Evolutionary conservation across 2,113 vertebrate species (phyloP).

Genomic region (Dasypus novemcinctus): DNA sequence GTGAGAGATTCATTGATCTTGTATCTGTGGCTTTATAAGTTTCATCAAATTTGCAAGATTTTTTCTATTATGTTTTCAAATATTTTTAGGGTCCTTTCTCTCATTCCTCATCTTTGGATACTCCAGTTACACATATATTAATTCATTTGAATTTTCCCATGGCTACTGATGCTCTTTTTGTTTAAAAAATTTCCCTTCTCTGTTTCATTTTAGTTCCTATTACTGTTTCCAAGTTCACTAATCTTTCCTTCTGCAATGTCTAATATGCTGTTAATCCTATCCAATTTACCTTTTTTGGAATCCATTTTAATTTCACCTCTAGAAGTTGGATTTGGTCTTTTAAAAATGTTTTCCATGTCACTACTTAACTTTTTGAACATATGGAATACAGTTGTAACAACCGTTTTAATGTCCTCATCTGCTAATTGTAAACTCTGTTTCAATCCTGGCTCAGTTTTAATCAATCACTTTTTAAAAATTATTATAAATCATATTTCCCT

Average conservation of each 20-base stretch:
- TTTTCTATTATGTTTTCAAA: neutral
- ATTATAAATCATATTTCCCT: too few species aligned
- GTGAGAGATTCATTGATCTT: neutral
- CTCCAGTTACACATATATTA: too few species aligned
- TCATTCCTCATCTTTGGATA: neutral
- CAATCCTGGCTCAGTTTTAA: neutral
- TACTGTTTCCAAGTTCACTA: neutral
- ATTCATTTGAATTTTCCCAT: too few species aligned
- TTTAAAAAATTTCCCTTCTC: too few species aligned
- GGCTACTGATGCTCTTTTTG: too few species aligned
- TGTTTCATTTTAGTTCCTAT: neutral
- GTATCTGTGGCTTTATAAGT: too few species aligned
- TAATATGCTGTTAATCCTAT: neutral
- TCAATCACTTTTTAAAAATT: too few species aligned
- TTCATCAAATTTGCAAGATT: too few species aligned
- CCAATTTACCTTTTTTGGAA: neutral
- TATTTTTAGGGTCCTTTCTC: neutral
- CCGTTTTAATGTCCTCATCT: neutral
- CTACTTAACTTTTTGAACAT: neutral
- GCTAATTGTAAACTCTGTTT: neutral
- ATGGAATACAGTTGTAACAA: neutral
- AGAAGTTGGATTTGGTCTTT: neutral
- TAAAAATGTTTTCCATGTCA: neutral
- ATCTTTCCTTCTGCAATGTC: neutral
- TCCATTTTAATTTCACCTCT: neutral